Evolutionary conservation across 2,113 vertebrate genomes (phyloP), one percentile per base, ranked within the genome.

Genomic region (Pundamilia nyererei): DNA sequence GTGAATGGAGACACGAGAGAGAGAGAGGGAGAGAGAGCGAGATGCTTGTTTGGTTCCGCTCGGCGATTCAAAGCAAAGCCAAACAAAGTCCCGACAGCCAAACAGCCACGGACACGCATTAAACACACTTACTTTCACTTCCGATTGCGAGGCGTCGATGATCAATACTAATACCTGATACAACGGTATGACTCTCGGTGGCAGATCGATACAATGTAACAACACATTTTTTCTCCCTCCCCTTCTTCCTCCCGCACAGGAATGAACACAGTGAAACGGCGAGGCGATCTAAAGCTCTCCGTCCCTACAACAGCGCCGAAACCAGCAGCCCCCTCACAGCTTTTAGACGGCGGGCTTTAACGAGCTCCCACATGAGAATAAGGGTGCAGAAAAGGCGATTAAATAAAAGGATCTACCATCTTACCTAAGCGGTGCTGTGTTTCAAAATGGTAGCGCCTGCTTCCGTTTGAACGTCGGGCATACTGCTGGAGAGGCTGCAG

Each of bases 381-480:
- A 49, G 19, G 33, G 6, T 2, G 75, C 49, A 62, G 81, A 55
- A 68, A 75, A 47, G 9, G 29, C 35, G 83, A 33, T 88, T 82
- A 92, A 89, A 89, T 79, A 33, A 89, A 87, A 85, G 80, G 51
- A 94, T 89, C 95, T 96, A 94, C 96, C 96, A 96, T 96, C 96
- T 97, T 97, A 97, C 96, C 96, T 95, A 91, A 91, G 88, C 96
- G 93, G 94, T 96, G 96, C 93, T 92, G 93, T 86, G 31, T 96
- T 96, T 96, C 96, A 97, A 97, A 97, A 97, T 97, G 96, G 96
- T 96, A 95, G 96, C 95, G 95, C 94, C 94, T 92, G 95, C 96
- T 96, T 97, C 96, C 96, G 95, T 93, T 94, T 94, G 94, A 92
- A 85, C 86, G 93, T 93, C 92, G 93, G 93, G 93, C 92, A 89